Evolutionary conservation across 1,140 invertebrate species (phyloP).

Genomic region (Cyclina sinensis): DNA sequence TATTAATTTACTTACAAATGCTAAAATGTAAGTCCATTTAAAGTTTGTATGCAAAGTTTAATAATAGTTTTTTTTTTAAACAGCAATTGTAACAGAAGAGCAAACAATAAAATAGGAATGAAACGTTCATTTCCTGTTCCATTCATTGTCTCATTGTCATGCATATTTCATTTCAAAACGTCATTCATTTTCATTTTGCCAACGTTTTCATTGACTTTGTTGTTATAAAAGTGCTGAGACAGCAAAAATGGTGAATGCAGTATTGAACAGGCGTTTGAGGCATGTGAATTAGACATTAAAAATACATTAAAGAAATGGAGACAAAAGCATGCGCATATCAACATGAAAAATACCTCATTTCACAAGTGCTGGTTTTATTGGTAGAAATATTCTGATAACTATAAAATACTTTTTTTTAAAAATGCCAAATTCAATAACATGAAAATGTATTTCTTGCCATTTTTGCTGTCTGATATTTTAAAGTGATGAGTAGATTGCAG

Average conservation of each 20-base stretch:
- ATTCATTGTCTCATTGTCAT: slow-evolving; percentile 36
- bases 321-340: not conserved
- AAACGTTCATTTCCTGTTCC: slow-evolving; percentile 8
- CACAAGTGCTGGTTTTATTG: not conserved
- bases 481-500: slow-evolving; percentile 46
- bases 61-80: too few species aligned
- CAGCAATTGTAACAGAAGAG: too few species aligned
- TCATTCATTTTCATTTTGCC: slow-evolving; percentile 32
- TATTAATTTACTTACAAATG: not conserved
- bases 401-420: too few species aligned
- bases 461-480: slow-evolving; percentile 18
- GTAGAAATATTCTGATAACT: not conserved
- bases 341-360: not conserved
- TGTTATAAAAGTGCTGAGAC: slow-evolving; percentile 9
- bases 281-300: not conserved
- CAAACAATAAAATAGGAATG: not conserved
- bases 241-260: slow-evolving; percentile 22
- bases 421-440: too few species aligned
- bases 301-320: slow-evolving; percentile 14
- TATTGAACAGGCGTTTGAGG: not conserved
- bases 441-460: not conserved
- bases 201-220: slow-evolving; percentile 35
- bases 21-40: not conserved
- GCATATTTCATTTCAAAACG: slow-evolving; percentile 30
- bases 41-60: not conserved